These are phyloP conservation scores for Emydoidea blandingii DNA, from an alignment of 2,797 vertebrate species.

Conservation along the genomic window DNA sequence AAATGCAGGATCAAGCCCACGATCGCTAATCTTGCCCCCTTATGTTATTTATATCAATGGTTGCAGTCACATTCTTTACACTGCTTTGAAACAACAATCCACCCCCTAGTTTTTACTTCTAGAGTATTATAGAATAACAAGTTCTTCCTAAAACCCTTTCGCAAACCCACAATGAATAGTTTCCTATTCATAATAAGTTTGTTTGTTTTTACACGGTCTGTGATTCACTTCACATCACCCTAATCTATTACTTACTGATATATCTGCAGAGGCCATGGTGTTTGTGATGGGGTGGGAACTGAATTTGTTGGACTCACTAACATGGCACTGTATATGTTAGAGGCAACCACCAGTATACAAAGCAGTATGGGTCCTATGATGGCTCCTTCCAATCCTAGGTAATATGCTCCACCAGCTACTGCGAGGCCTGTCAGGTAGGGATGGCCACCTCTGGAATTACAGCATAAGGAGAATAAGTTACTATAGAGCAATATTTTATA, in stretches of 20 bases:
- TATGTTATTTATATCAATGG: neutral
- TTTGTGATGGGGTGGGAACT: slow-evolving; percentile 88
- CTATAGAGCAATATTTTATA: neutral
- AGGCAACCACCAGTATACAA: slow-evolving; percentile 97
- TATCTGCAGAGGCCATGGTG: slow-evolving; percentile 85
- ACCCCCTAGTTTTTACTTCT: neutral
- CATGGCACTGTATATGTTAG: slow-evolving; percentile 99
- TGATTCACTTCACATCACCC: neutral
- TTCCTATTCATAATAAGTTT: fast-evolving
- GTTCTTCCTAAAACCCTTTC: neutral
- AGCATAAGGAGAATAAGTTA: neutral
- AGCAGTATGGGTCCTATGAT: slow-evolving; percentile 98
- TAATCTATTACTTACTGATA: slow-evolving; percentile 81
- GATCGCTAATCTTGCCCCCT: neutral
- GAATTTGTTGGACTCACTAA: slow-evolving; percentile 94
- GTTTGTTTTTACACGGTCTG: fast-evolving
- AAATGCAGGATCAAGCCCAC: slow-evolving; percentile 30
- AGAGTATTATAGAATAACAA: neutral
- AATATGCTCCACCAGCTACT: slow-evolving; percentile 96
- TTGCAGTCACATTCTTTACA: neutral
- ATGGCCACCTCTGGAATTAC: slow-evolving; percentile 90
- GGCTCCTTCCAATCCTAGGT: slow-evolving; percentile 96
- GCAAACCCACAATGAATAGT: fast-evolving
- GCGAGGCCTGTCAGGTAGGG: slow-evolving; percentile 97
- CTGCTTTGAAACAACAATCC: neutral